Evolutionary conservation across 2,888 invertebrate species (phyloP), one percentile per base, ranked within the genome.

Genomic region (Pinctada fucata): DNA sequence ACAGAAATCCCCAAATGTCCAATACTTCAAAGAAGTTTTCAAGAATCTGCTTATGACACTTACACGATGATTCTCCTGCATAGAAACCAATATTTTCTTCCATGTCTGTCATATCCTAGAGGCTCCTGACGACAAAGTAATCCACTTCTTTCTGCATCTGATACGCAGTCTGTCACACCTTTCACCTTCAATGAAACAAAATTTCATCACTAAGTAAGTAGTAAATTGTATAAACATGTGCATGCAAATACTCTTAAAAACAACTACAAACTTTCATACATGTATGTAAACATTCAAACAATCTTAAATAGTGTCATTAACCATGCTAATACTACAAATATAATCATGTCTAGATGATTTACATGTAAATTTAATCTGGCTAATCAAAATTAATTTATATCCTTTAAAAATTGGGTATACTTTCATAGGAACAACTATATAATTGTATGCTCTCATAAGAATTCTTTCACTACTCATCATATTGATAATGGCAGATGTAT

Each of bases 71-170:
- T 95, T 88, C 99, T 94, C 76, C 99, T 94, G 76, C 95, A 96
- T 75, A 99, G 95, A 93, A 99, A 99, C 97, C 98, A 99, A 93
- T 99, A 99, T 91, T 98, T 98, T 88, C 99, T 94, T 13, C 98
- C 98, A 93, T 98, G 97, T 84, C 99, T 94, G 93, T 99, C 99
- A 92, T 96, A 96, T 1, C 99, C 99, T 67, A 99, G 93, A 88
- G 96, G 96, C 91, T 98, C 98, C 92, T 99, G 98, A 68, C 99
- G 94, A 91, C 97, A 97, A 49, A 98, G 94, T 82, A 97, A 94
- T 2, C 98, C 98, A 92, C 97, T 97, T 91, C 96, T 97, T 91
- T 99, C 98, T 83, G 96, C 95, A 90, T 97, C 96, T 75, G 97
- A 95, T 73, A 97, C 94, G 92, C 99, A 99, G 92, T 99, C 99